A percentile compares a stretch with the other conserved stretches of the same genome.
phyloP scores from a whole-genome alignment of 2,797 vertebrate genomes.

The Gadopsis bispinosus region DNA sequence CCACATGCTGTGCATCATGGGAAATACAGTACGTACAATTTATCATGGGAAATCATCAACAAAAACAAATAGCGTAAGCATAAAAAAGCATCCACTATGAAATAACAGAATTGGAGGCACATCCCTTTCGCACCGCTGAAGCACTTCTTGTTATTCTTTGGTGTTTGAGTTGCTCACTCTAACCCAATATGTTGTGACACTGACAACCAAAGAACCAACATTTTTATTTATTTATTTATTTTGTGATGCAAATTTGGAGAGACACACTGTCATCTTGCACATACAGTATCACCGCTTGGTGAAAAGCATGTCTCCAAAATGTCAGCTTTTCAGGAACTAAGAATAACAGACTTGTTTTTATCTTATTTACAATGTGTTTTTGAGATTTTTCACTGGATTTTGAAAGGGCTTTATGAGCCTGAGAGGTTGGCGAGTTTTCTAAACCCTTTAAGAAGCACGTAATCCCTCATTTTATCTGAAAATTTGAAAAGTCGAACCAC shows the following conservation, averaged over 20 bases:
- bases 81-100: conserved; percentile 47
- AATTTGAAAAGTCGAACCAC: background rate
- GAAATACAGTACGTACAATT: conserved; percentile 64
- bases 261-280: conserved; percentile 17
- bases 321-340: conserved; percentile 36
- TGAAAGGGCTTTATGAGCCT: background rate
- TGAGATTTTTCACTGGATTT: conserved; percentile 5
- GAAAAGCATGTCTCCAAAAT: conserved; percentile 26
- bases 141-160: conserved; percentile 39
- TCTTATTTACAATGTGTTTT: conserved; percentile 13
- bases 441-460: background rate
- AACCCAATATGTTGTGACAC: conserved; percentile 44
- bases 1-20: conserved; percentile 72
- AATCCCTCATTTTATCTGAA: background rate
- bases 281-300: conserved; percentile 14
- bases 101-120: conserved; percentile 49
- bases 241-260: conserved; percentile 35
- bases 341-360: conserved; percentile 7
- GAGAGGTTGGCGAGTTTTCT: background rate
- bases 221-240: conserved; percentile 46
- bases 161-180: conserved; percentile 35
- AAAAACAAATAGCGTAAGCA: conserved; percentile 58
- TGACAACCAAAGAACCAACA: conserved; percentile 36
- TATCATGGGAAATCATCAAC: conserved; percentile 72
- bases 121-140: conserved; percentile 36